Evolutionary conservation across 2,113 vertebrate species (phyloP).

Genomic region (human (Homo sapiens)): GRCh38 chr11:74262001-74262500

Average conservation of each 20-base stretch:
- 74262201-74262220: not conserved
- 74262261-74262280: not conserved
- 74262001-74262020: not conserved
- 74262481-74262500: not conserved
- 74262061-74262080: not conserved
- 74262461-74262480: not conserved
- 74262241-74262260: not conserved
- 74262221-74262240: not conserved
- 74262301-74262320: not conserved
- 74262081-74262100: not conserved
- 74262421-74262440: not conserved
- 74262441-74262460: not conserved
- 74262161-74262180: not conserved
- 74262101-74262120: not conserved
- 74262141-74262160: not conserved
- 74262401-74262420: not conserved
- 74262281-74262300: not conserved
- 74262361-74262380: not conserved
- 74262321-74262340: not conserved
- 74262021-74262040: not conserved
- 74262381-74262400: not conserved
- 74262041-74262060: not conserved
- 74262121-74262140: not conserved
- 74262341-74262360: not conserved
- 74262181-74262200: not conserved